Evolutionary conservation across 2,113 vertebrate species (phyloP), one percentile per base, ranked within the genome.

Genomic region (Pedetes capensis): DNA sequence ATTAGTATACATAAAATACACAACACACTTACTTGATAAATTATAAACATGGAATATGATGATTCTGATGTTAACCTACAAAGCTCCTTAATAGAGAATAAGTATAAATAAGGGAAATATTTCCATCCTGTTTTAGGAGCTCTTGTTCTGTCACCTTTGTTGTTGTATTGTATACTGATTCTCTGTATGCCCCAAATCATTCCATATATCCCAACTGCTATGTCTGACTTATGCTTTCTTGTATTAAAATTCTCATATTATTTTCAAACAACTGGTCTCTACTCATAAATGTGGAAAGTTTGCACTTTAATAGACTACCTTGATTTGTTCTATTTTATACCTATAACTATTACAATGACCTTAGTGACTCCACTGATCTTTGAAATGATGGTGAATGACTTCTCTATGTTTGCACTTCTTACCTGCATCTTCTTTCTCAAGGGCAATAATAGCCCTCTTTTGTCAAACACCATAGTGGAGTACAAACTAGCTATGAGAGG

Each of bases 241-340:
- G 20, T 55, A 72, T 63, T 74, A 89, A 34, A 29, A 95, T 75
- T 90, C 47, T 79, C 64, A 68, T 57, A 63, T 59, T 76, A 91
- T 74, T 86, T 82, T 88, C 42, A 91, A 91, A 93, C 39, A 83
- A 81, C 64, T 69, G 39, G 47, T 92, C 9, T 93, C 57, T 57
- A 74, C 14, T 51, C 93, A 4, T 29, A 84, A 55, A 89, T 74
- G 9, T 51, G 32, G 20, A 44, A 87, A 80, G 69, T 80, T 90
- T 37, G 86, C 39, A 88, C 29, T 32, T 94, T 49, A 80, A 37
- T 23, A 42, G 75, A 89, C 32, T 79, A 47, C 6, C 8, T 85
- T 64, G 20, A 14, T 75, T 79, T 68, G 27, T 10, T 91, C 39
- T 81, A 2, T 90, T 93, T 90, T 72, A 78, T 39, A 91, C 49